A percentile compares a stretch with the other conserved stretches of the same genome.
Conservation (phyloP, 2,888 invertebrate species). For the Imbricaverruca yamaguchii region DNA sequence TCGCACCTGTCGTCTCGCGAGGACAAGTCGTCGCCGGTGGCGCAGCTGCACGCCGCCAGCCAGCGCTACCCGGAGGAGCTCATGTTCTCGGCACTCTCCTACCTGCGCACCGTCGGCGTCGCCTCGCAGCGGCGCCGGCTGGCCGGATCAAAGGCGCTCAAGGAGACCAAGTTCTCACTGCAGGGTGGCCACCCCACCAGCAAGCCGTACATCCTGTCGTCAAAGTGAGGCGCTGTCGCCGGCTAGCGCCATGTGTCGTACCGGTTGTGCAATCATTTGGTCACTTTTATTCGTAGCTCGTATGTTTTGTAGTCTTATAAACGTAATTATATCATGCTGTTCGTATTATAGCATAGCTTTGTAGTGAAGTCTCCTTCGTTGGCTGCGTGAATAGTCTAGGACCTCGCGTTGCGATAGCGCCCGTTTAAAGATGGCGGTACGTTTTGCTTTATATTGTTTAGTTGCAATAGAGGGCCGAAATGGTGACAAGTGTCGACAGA, state of each 20-base stretch:
- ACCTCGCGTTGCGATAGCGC: no score
- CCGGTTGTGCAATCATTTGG: not conserved
- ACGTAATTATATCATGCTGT: no score
- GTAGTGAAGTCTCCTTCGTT: no score
- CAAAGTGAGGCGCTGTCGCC: not conserved
- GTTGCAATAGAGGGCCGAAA: no score
- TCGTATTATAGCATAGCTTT: no score
- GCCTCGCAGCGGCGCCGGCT: not conserved
- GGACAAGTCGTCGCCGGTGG: constrained; percentile 56
- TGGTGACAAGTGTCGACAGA: no score
- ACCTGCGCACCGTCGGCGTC: not conserved
- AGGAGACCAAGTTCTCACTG: not conserved
- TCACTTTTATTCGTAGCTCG: no score
- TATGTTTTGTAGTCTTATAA: no score
- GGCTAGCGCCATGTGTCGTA: not conserved
- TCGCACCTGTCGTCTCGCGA: constrained; percentile 55
- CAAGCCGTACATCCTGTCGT: not conserved
- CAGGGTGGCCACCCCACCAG: not conserved
- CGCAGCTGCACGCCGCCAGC: constrained; percentile 62
- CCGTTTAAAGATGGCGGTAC: no score
- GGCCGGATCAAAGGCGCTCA: not conserved
- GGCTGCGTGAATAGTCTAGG: no score
- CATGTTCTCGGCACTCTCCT: constrained; percentile 47
- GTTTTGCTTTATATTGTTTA: no score
- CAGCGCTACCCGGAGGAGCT: constrained; percentile 61